Evolutionary conservation across 2,113 vertebrate genomes (phyloP).

Genomic region (Smithornis capensis): DNA sequence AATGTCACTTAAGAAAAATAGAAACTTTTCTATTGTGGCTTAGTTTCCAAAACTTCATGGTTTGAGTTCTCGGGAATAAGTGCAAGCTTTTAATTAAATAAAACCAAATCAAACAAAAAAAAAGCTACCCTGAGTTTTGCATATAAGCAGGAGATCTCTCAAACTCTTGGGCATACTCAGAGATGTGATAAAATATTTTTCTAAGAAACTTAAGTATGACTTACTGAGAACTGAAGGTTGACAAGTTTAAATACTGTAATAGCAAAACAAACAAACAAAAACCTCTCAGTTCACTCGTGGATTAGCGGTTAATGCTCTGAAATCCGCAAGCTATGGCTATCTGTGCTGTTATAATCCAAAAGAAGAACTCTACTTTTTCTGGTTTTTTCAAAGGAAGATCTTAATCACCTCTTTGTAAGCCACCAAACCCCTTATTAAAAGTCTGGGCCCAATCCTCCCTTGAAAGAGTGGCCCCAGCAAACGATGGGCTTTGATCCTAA

Average conservation of each 20-base stretch:
- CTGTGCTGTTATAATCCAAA: conserved; percentile 55
- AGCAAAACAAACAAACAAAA: conserved; percentile 64
- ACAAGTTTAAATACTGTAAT: conserved; percentile 49
- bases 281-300: conserved; percentile 29
- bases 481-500: conserved; percentile 44
- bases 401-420: conserved; percentile 56
- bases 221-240: conserved; percentile 34
- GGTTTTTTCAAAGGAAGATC: conserved; percentile 62
- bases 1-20: conserved; percentile 3
- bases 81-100: background rate
- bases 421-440: conserved; percentile 51
- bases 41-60: conserved; percentile 8
- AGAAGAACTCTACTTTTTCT: conserved; percentile 48
- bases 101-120: background rate
- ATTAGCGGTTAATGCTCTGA: conserved; percentile 60
- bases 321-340: conserved; percentile 33
- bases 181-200: conserved; percentile 10
- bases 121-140: background rate
- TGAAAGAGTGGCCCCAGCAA: conserved; percentile 14
- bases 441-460: conserved; percentile 44
- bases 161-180: background rate
- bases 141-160: background rate
- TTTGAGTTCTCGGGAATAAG: background rate
- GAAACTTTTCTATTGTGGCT: background rate
- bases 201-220: conserved; percentile 30